Conservation (phyloP, 2,888 invertebrate genomes). For the Cerastis leucographa region DNA sequence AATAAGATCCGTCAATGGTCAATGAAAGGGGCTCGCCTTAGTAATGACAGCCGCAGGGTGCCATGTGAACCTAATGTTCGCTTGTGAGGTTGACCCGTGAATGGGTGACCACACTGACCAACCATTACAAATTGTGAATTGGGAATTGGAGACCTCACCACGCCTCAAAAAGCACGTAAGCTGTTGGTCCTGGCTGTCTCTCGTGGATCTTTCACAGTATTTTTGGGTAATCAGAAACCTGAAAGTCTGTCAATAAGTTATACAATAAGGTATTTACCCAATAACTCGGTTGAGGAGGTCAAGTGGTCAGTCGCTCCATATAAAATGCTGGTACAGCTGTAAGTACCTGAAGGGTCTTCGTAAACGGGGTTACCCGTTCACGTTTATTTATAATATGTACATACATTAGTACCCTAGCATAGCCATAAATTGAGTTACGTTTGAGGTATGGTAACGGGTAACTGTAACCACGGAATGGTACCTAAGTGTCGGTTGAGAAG, state of each 20-base stretch:
- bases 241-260: neutral
- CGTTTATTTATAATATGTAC: neutral
- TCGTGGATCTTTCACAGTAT: neutral
- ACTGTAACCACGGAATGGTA: conserved; percentile 12
- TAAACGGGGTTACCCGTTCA: neutral
- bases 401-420: neutral
- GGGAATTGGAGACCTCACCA: neutral
- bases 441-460: conserved; percentile 6
- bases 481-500: neutral
- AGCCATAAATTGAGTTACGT: neutral
- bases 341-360: too few species aligned
- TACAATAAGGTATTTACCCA: neutral
- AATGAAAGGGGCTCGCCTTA: neutral
- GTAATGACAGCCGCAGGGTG: neutral
- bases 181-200: neutral
- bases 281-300: neutral
- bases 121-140: neutral
- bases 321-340: neutral
- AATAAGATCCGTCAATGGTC: neutral
- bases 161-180: neutral
- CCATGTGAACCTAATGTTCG: neutral
- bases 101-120: neutral
- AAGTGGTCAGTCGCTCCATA: neutral
- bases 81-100: neutral
- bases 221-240: neutral